Base-by-base conservation (phyloP, 2,113 vertebrate species). In the Camelus dromedarius region DNA sequence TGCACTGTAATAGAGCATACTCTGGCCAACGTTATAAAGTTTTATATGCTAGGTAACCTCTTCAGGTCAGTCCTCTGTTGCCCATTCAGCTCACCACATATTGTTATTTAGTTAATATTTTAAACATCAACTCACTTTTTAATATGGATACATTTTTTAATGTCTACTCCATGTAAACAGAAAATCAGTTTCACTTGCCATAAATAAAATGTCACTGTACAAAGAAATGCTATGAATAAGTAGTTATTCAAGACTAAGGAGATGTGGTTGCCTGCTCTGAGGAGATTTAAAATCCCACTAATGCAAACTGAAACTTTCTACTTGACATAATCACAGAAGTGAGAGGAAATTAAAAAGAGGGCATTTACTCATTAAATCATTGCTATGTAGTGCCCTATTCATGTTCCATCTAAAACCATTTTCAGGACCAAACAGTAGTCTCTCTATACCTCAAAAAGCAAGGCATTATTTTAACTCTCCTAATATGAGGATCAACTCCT, bases 111-210 rank as follows among this genome's bases (percentile, higher is more conserved):
- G 11, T 54, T 72, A 66, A 67, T 79, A 89, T 79, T 50, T 81
- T 75, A 14, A 35, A 77, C 92, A 76, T 89, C 32, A 91, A 19
- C 24, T 75, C 46, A 84, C 19, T 64, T 62, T 81, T 85, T 75
- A 26, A 64, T 38, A 38, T 54, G 54, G n/a, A 64, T 79, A 73
- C 7, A 84, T 52, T 77, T 83, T 79, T 89, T 15, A 85, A 94
- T 56, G 19, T 80, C 66, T 89, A 52, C 11, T 67, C 67, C 22
- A 82, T 35, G 2, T 73, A 95, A 84, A 52, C 22, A 3, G 52
- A 93, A 93, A 96, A 70, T 13, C 3, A 52, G 16, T 79, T 75
- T 97, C 80, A 87, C 54, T 92, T 96, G 38, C 30, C 52, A 79
- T 56, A 92, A 94, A 60, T 70, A 77, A 91, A 79, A 85, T 52